phyloP scores from a whole-genome alignment of 2,888 invertebrate genomes.

The Erannis defoliaria region DNA sequence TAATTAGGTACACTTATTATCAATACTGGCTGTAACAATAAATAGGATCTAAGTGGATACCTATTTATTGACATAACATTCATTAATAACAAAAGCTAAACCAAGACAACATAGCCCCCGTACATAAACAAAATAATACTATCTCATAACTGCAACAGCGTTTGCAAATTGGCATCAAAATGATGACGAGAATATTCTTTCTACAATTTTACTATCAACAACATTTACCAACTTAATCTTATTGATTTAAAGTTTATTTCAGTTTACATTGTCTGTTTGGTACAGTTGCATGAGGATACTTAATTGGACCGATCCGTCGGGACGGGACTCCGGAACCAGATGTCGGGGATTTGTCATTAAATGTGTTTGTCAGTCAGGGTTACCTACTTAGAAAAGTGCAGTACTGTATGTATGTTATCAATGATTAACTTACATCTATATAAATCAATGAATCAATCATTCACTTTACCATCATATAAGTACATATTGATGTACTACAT shows the following conservation, averaged over 20 bases:
- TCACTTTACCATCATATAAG: too few relatives aligned
- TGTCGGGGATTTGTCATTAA: slow-evolving; percentile 70
- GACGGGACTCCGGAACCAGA: too few relatives aligned
- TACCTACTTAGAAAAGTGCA: background rate
- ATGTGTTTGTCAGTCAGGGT: slow-evolving; percentile 57
- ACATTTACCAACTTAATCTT: slow-evolving; percentile 30
- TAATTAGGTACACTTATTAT: too few relatives aligned
- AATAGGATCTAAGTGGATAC: too few relatives aligned
- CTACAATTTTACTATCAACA: slow-evolving; percentile 32
- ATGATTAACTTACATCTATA: too few relatives aligned
- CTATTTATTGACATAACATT: too few relatives aligned
- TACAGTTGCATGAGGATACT: slow-evolving; percentile 53
- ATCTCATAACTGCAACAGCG: slow-evolving; percentile 47
- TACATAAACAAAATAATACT: slow-evolving; percentile 15
- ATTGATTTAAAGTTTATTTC: slow-evolving; percentile 44
- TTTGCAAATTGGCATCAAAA: slow-evolving; percentile 62
- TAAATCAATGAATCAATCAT: too few relatives aligned
- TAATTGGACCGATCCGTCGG: slow-evolving; percentile 70
- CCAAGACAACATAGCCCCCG: too few relatives aligned
- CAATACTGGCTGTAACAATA: too few relatives aligned
- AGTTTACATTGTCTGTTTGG: slow-evolving; percentile 15
- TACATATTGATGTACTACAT: too few relatives aligned
- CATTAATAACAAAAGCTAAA: too few relatives aligned
- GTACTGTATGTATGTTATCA: background rate
- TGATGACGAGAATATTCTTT: slow-evolving; percentile 47